phyloP scores from a whole-genome alignment of 1,140 invertebrate genomes.

The Trichonephila clavata region DNA sequence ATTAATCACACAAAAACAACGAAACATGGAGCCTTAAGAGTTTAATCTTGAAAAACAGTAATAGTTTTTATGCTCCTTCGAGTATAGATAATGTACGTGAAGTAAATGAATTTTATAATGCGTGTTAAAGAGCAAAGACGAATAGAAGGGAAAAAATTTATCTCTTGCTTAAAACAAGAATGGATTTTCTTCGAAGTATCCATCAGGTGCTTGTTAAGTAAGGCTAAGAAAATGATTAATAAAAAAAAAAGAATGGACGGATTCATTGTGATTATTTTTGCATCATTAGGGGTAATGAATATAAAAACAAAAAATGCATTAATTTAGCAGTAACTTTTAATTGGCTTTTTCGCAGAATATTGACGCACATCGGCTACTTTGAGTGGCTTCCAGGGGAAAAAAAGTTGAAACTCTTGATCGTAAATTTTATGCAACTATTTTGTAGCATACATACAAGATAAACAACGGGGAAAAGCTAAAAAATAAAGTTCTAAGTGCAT shows the following conservation, averaged over 20 bases:
- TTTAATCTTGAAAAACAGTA: conserved; percentile 7
- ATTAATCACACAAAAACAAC: conserved; percentile 29
- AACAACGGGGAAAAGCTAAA: not conserved
- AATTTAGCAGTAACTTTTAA: conserved; percentile 46
- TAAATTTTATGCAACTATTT: not conserved
- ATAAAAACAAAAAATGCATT: conserved; percentile 14
- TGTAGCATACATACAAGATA: not conserved
- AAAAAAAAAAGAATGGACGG: not conserved
- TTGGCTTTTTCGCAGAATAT: conserved; percentile 4
- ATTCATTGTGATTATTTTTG: conserved; percentile 16
- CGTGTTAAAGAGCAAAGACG: not conserved
- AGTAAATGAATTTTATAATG: conserved; percentile 20
- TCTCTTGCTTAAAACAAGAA: not conserved
- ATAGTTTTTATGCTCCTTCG: not conserved
- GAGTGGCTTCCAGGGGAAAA: not conserved
- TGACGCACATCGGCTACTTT: not conserved
- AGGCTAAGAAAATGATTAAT: not conserved
- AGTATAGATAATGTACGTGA: not conserved
- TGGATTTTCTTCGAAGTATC: not conserved
- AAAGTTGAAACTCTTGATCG: not conserved
- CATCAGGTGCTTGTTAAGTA: conserved; percentile 3
- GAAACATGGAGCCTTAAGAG: not conserved
- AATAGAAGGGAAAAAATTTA: not conserved
- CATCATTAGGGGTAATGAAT: conserved; percentile 39
- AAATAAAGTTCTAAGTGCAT: not conserved